Conservation (phyloP, 2,113 vertebrate genomes). For the Willisornis vidua region DNA sequence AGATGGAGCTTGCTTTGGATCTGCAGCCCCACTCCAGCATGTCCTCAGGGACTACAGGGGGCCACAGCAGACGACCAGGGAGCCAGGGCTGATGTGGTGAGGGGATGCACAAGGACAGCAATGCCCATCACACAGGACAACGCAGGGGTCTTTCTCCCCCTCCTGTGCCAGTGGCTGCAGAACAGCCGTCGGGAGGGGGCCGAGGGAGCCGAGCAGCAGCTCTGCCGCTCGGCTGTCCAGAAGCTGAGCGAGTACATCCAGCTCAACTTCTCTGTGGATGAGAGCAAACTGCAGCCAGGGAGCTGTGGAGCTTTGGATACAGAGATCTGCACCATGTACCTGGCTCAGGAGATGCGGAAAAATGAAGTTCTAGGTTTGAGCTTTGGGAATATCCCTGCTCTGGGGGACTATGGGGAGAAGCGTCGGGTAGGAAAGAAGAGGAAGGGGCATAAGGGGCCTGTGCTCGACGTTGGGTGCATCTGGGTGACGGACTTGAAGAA, state of each 20-base stretch:
- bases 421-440: conserved; percentile 84
- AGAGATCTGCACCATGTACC: conserved; percentile 86
- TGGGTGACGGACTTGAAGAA: conserved; percentile 96
- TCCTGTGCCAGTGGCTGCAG: conserved; percentile 88
- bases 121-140: conserved; percentile 98
- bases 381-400: conserved; percentile 94
- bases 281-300: conserved; percentile 44
- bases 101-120: conserved; percentile 61
- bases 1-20: neutral
- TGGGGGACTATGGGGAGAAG: conserved; percentile 89
- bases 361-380: conserved; percentile 85
- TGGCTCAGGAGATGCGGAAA: conserved; percentile 80
- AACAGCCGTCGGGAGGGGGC: conserved; percentile 68
- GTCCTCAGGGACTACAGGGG: neutral
- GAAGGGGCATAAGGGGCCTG: conserved; percentile 82
- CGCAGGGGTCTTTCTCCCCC: conserved; percentile 84
- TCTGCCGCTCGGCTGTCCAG: conserved; percentile 86
- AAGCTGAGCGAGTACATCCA: conserved; percentile 94
- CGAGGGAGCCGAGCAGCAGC: conserved; percentile 67
- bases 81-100: conserved; percentile 64
- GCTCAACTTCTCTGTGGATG: conserved; percentile 86
- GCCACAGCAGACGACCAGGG: neutral
- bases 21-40: neutral
- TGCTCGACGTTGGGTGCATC: conserved; percentile 92
- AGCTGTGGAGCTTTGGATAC: conserved; percentile 72